These are phyloP conservation scores for Scylla paramamosain DNA, from an alignment of 1,140 invertebrate genomes.

Conservation along the genomic window DNA sequence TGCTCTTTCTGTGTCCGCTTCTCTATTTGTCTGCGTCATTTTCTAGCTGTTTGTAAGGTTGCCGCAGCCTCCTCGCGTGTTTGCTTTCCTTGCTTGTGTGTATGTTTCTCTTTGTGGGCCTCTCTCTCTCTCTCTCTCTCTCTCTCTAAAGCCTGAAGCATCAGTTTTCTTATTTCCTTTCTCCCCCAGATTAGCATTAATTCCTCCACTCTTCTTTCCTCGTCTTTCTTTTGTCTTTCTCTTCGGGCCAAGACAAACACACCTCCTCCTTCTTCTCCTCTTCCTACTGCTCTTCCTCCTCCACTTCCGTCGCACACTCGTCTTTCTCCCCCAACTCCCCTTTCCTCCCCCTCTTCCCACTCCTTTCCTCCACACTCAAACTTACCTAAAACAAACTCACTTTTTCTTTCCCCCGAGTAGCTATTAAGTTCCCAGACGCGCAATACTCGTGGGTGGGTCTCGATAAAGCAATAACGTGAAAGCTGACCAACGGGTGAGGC, in stretches of 20 bases:
- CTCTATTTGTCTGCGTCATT: neutral
- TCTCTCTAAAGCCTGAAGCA: neutral
- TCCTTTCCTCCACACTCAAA: neutral
- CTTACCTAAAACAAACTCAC: too few species aligned
- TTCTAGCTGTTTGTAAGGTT: too few species aligned
- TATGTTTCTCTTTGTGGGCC: too few species aligned
- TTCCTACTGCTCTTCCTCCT: constrained; percentile 7
- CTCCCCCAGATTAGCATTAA: neutral
- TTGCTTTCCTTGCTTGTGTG: too few species aligned
- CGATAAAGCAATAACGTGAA: too few species aligned
- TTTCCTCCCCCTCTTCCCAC: neutral
- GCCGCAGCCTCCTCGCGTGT: too few species aligned
- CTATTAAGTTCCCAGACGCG: too few species aligned
- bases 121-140: neutral
- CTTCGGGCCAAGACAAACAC: neutral
- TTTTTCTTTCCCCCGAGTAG: too few species aligned
- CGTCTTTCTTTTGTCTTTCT: neutral
- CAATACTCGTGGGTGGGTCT: too few species aligned
- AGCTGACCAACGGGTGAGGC: too few species aligned
- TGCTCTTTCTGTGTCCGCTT: neutral
- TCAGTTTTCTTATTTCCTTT: too few species aligned
- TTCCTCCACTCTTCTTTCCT: neutral
- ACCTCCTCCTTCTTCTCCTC: constrained; percentile 24
- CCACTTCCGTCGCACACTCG: neutral
- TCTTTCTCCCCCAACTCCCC: neutral